Percentiles rank a stretch among this genome's conserved stretches.
phyloP scores from a whole-genome alignment of 1,140 invertebrate species.

The Branchinecta lynchi region DNA sequence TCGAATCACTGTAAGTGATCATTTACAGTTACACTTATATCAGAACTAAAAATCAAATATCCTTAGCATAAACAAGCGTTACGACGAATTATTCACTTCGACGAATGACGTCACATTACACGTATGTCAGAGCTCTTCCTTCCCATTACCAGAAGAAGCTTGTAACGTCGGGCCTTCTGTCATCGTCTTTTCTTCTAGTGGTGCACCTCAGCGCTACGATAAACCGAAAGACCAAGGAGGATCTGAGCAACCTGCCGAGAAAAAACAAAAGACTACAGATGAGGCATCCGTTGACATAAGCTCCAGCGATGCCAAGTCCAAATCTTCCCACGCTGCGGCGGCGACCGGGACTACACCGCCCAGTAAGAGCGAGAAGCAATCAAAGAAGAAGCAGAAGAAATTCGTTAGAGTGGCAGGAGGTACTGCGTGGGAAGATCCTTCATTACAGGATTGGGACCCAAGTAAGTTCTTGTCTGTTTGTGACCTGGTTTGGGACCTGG shows the following conservation, averaged over 20 bases:
- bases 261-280: not conserved
- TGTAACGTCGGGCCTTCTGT: no score
- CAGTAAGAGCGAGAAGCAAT: not conserved
- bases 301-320: not conserved
- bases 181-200: not conserved
- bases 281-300: not conserved
- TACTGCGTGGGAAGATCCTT: slow-evolving; percentile 82
- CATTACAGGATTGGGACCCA: slow-evolving; percentile 78
- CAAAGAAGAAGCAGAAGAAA: slow-evolving; percentile 50
- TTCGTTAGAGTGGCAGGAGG: slow-evolving; percentile 78
- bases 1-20: no score
- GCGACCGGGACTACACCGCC: not conserved
- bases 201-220: not conserved
- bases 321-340: not conserved
- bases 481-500: not conserved
- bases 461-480: slow-evolving; percentile 33
- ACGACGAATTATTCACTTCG: no score
- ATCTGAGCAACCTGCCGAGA: not conserved
- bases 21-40: no score
- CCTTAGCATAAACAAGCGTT: no score
- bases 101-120: no score
- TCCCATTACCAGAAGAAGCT: no score
- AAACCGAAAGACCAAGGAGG: not conserved
- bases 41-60: no score
- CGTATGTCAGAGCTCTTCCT: no score